Base-by-base conservation (phyloP, 2,113 vertebrate species). In the Pollachius pollachius region DNA sequence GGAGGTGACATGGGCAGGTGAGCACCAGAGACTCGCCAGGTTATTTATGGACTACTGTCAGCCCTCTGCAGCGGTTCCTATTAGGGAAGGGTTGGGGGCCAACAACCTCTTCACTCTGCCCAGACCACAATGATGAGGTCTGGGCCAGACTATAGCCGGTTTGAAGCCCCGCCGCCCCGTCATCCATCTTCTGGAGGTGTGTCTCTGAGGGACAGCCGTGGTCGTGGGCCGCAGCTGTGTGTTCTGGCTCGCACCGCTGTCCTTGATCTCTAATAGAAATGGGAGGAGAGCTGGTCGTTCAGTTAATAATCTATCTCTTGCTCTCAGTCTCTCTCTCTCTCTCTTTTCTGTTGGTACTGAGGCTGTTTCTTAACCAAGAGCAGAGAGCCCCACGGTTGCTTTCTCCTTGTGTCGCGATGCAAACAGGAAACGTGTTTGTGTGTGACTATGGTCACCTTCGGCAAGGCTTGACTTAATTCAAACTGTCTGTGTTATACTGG, bases 1-100 rank as follows among this genome's bases (percentile, higher is more conserved):
- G 73, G 82, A 82, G 73, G 75, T 65, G 87, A 76, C 76, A 68
- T 57, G 82, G 78, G 78, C 80, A 88, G 82, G 84, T 90, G 86
- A 90, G 79, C 71, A 70, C 65, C 72, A 73, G 52, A 21, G 25
- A 11, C 63, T 27, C 73, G 80, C 77, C 81, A 77, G 85, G 86
- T 91, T 90, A 93, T 94, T 93, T 91, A 92, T 93, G 90, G 85
- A 80, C 77, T 75, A 83, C 85, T 92, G 89, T 91, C 91, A 90
- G 74, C 80, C 77, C 83, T 48, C 41, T 88, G 76, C 85, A 89
- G 80, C 81, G 82, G 77, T 87, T 85, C 81, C 84, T 86, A 84
- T 87, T 85, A 67, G 84, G 81, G 89, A 85, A 80, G 83, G 86
- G 81, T 84, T 3, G 41, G 83, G 75, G 79, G 79, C 79, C 81